Percentiles rank a stretch among this genome's conserved stretches.
These are phyloP conservation scores for Henicopernis longicauda DNA, from an alignment of 2,113 vertebrate species.

Conservation along the genomic window DNA sequence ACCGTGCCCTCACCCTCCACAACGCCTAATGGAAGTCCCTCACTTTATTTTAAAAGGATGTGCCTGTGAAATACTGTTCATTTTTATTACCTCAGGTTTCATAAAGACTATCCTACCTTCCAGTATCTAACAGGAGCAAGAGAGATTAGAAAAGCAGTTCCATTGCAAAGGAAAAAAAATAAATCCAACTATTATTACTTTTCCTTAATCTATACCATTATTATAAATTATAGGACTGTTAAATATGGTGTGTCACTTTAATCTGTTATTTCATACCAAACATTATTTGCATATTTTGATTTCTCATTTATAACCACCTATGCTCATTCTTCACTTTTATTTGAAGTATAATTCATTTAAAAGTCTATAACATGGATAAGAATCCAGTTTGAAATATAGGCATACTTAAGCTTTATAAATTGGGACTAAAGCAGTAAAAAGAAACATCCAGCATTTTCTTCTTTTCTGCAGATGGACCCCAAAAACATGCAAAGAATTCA, in stretches of 20 bases:
- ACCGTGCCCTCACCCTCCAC: not conserved
- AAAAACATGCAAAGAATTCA: not conserved
- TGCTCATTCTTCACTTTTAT: constrained; percentile 48
- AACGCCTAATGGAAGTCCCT: not conserved
- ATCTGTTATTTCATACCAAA: constrained; percentile 23
- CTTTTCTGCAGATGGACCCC: not conserved
- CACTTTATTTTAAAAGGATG: not conserved
- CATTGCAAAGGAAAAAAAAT: not conserved
- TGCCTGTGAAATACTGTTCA: not conserved
- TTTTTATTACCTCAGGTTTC: not conserved
- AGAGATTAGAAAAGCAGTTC: not conserved
- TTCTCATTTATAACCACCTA: constrained; percentile 47
- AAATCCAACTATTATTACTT: not conserved
- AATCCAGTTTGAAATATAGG: constrained; percentile 42
- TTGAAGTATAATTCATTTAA: constrained; percentile 50
- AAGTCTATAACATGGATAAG: constrained; percentile 20
- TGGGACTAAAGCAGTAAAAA: not conserved
- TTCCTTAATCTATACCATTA: constrained; percentile 1
- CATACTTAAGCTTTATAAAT: constrained; percentile 23
- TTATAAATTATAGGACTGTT: constrained; percentile 37
- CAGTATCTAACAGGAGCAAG: not conserved
- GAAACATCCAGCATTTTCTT: not conserved
- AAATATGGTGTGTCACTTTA: constrained; percentile 10
- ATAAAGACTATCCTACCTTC: not conserved
- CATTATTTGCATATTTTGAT: constrained; percentile 47